A percentile compares a stretch with the other conserved stretches of the same genome.
Conservation (phyloP, 2,797 vertebrate genomes). For the Tachyglossus aculeatus region DNA sequence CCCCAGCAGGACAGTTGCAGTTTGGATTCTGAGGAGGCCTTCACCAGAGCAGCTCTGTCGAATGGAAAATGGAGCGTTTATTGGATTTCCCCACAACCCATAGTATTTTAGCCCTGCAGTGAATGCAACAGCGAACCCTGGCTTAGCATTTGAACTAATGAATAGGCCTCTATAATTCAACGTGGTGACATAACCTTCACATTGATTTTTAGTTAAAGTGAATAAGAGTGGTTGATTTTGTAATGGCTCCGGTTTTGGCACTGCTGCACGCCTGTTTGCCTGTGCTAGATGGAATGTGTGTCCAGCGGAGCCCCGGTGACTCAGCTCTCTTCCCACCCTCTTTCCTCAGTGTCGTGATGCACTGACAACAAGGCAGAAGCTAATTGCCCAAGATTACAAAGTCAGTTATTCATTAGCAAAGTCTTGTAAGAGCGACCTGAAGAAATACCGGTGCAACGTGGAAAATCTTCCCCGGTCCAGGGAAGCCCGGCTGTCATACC, state of each 20-base stretch:
- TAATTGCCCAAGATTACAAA: constrained; percentile 98
- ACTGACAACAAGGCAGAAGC: constrained; percentile 93
- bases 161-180: not conserved
- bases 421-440: constrained; percentile 93
- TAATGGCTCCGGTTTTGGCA: not conserved
- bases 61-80: not conserved
- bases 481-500: constrained; percentile 93
- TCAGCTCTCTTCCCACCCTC: not conserved
- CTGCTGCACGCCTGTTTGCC: not conserved
- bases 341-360: constrained; percentile 89
- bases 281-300: not conserved
- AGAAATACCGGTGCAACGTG: constrained; percentile 90
- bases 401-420: constrained; percentile 97
- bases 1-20: not conserved
- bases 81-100: not conserved
- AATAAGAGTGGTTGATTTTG: not conserved
- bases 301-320: not conserved
- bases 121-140: not conserved
- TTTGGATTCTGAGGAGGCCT: constrained; percentile 10
- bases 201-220: not conserved
- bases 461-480: constrained; percentile 91
- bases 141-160: not conserved
- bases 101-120: not conserved
- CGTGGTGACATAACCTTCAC: not conserved
- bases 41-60: not conserved